Evolutionary conservation across 1,140 invertebrate genomes (phyloP).

Genomic region (Pomacea maculata): DNA sequence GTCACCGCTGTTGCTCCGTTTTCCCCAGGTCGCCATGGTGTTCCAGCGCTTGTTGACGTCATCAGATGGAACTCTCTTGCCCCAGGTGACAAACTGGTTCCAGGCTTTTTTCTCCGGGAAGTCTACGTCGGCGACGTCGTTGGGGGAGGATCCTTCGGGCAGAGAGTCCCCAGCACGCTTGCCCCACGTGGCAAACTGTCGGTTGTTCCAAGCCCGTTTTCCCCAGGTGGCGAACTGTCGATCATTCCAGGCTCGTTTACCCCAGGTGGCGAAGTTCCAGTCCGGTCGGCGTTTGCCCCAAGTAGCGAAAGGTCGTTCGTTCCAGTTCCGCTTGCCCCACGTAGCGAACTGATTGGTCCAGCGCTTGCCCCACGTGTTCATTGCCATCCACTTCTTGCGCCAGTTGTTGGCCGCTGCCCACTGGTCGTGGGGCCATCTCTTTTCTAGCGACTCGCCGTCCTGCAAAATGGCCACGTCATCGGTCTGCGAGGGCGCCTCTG

Average conservation of each 20-base stretch:
- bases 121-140: no score
- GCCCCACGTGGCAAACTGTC: neutral
- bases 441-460: neutral
- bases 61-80: conserved; percentile 7
- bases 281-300: conserved; percentile 14
- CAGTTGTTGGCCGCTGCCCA: neutral
- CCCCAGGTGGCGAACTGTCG: conserved; percentile 10
- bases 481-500: neutral
- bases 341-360: conserved; percentile 21
- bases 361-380: conserved; percentile 21
- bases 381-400: conserved; percentile 15
- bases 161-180: neutral
- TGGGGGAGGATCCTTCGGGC: no score
- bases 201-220: conserved; percentile 7
- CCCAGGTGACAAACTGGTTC: conserved; percentile 20
- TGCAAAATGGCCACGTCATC: neutral
- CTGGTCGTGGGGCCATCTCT: conserved; percentile 4
- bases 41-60: conserved; percentile 4
- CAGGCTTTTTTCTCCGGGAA: neutral
- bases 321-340: conserved; percentile 22
- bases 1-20: neutral
- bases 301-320: conserved; percentile 6
- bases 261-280: conserved; percentile 7
- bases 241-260: conserved; percentile 8
- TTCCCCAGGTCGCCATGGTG: neutral